These are phyloP conservation scores for Oxycera nigricornis DNA, from an alignment of 2,888 invertebrate genomes.

Conservation along the genomic window DNA sequence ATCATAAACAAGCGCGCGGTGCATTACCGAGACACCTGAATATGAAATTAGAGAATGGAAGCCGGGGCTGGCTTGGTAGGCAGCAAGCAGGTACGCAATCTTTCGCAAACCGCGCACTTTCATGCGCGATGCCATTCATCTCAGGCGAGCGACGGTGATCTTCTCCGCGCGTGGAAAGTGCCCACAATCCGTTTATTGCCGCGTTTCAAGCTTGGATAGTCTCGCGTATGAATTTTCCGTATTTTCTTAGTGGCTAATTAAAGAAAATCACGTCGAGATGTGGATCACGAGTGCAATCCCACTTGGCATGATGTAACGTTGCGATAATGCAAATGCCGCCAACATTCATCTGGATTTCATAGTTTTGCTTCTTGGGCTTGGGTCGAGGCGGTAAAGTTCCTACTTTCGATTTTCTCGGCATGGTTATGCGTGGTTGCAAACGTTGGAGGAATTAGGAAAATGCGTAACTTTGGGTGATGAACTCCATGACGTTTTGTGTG, in stretches of 20 bases:
- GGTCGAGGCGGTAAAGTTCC: background rate
- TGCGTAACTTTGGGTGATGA: too few relatives aligned
- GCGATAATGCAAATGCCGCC: background rate
- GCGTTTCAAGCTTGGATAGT: background rate
- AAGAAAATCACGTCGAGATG: background rate
- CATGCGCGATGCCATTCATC: too few relatives aligned
- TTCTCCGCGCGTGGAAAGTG: background rate
- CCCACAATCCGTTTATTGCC: constrained; percentile 5
- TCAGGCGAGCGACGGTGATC: background rate
- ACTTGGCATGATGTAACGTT: background rate
- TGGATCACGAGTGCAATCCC: background rate
- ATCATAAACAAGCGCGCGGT: background rate
- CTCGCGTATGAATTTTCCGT: background rate
- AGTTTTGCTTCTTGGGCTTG: background rate
- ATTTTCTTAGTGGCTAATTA: background rate
- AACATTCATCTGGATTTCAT: background rate
- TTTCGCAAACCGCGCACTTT: background rate
- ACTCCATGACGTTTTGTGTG: too few relatives aligned
- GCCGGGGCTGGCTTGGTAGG: too few relatives aligned
- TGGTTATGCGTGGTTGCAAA: background rate
- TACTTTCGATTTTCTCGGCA: background rate
- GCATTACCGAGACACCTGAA: constrained; percentile 17
- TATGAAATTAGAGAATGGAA: constrained; percentile 18
- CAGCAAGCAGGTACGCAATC: background rate
- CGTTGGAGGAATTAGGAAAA: background rate